Evolutionary conservation across 1,140 invertebrate species (phyloP).

Genomic region (Aphelenchoides fujianensis): DNA sequence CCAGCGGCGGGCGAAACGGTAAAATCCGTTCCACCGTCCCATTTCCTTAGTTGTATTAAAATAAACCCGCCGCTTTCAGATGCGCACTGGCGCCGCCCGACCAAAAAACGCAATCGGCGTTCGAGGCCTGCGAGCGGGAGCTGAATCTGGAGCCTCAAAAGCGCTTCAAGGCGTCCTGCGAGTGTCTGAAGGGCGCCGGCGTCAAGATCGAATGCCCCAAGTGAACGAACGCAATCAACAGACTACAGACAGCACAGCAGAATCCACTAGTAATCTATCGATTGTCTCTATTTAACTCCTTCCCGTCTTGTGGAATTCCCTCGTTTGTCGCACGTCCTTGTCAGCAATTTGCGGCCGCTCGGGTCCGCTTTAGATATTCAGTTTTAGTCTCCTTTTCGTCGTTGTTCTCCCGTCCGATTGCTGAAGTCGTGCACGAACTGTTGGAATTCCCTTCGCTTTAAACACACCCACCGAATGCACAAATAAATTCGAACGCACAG

Average conservation of each 20-base stretch:
- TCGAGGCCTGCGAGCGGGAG: conserved; percentile 57
- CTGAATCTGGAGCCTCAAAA: conserved; percentile 44
- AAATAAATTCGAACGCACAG: too few species aligned
- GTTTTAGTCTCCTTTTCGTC: neutral
- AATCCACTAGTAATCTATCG: conserved; percentile 4
- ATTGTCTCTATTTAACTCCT: too few species aligned
- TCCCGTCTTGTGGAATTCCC: neutral
- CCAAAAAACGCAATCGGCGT: conserved; percentile 50
- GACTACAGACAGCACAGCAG: too few species aligned
- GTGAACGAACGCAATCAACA: conserved; percentile 28
- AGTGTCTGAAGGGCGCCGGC: conserved; percentile 58
- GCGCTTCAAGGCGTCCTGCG: conserved; percentile 52
- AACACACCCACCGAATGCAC: too few species aligned
- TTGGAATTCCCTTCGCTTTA: too few species aligned
- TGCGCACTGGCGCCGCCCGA: conserved; percentile 59
- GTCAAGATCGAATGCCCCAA: conserved; percentile 54
- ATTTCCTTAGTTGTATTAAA: conserved; percentile 1
- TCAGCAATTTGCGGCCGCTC: too few species aligned
- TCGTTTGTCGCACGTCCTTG: neutral
- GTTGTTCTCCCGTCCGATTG: conserved; percentile 13
- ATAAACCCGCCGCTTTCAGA: conserved; percentile 33
- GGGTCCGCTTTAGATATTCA: conserved; percentile 1
- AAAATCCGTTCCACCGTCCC: neutral
- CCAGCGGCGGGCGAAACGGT: neutral
- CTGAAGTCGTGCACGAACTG: neutral